These are phyloP conservation scores for Bufo bufo DNA, from an alignment of 2,113 vertebrate genomes.

Conservation along the genomic window DNA sequence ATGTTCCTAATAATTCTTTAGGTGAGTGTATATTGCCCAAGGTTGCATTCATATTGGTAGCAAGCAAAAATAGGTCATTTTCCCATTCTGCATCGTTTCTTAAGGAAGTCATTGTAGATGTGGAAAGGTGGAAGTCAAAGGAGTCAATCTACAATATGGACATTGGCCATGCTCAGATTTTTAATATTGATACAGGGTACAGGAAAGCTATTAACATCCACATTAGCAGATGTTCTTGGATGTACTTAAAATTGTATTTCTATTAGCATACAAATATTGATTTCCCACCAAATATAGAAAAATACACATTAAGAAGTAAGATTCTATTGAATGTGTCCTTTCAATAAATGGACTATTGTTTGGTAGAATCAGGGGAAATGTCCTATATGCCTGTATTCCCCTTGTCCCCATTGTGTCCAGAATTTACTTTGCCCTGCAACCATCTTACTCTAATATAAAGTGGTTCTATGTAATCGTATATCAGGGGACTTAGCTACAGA, in stretches of 20 bases:
- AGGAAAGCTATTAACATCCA: too few species aligned
- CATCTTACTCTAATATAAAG: conserved; percentile 36
- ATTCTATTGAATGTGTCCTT: background rate
- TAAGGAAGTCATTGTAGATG: too few species aligned
- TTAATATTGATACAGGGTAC: too few species aligned
- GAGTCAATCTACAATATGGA: too few species aligned
- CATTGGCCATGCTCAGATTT: too few species aligned
- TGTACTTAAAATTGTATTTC: background rate
- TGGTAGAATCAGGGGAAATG: background rate
- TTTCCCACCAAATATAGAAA: background rate
- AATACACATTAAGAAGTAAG: background rate
- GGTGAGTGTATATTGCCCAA: too few species aligned
- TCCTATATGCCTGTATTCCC: conserved; percentile 23
- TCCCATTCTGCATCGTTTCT: too few species aligned
- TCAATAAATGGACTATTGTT: background rate
- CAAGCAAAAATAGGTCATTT: too few species aligned
- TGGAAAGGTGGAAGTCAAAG: too few species aligned
- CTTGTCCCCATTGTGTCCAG: conserved; percentile 45
- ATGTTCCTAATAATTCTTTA: too few species aligned
- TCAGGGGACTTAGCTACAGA: conserved; percentile 40
- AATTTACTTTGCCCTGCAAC: conserved; percentile 50
- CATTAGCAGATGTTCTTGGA: too few species aligned
- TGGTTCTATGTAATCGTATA: conserved; percentile 39
- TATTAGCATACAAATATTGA: background rate
- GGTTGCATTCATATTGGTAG: too few species aligned